Conservation (phyloP, 2,888 invertebrate genomes). For the Nomada goodeniana region DNA sequence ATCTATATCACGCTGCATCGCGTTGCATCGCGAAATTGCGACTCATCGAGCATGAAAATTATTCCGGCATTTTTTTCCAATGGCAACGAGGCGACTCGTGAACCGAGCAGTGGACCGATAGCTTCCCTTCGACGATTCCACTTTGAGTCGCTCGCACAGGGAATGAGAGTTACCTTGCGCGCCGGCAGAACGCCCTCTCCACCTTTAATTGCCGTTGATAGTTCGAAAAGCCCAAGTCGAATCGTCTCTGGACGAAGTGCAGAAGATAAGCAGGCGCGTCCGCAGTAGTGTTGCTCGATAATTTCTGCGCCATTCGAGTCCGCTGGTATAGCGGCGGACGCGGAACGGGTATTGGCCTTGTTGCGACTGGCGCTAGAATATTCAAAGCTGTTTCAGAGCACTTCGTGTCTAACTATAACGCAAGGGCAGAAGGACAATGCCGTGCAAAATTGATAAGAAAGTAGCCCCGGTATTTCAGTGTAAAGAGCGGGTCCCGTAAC, state of each 20-base stretch:
- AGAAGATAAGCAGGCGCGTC: background rate
- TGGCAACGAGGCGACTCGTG: background rate
- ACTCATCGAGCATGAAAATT: constrained; percentile 51
- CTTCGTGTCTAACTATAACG: constrained; percentile 20
- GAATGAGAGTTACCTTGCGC: background rate
- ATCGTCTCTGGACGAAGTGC: background rate
- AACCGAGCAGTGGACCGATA: background rate
- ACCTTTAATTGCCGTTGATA: background rate
- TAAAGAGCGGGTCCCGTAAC: background rate
- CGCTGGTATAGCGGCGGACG: background rate
- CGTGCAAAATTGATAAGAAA: constrained; percentile 37
- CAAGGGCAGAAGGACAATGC: background rate
- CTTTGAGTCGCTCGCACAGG: background rate
- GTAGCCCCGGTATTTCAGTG: constrained; percentile 1
- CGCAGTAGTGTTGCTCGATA: background rate
- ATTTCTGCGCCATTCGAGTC: background rate
- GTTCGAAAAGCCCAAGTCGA: background rate
- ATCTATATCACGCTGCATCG: constrained; percentile 30
- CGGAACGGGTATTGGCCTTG: constrained; percentile 38
- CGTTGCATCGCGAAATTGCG: constrained; percentile 21
- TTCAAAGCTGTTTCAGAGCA: constrained; percentile 23
- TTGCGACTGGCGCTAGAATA: constrained; percentile 6
- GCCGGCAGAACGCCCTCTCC: too few relatives aligned
- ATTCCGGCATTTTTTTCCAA: constrained; percentile 16
- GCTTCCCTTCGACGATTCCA: background rate